Percentiles rank a stretch among this genome's conserved stretches.
phyloP scores from a whole-genome alignment of 2,888 invertebrate genomes.

The Ecliptopera silaceata region DNA sequence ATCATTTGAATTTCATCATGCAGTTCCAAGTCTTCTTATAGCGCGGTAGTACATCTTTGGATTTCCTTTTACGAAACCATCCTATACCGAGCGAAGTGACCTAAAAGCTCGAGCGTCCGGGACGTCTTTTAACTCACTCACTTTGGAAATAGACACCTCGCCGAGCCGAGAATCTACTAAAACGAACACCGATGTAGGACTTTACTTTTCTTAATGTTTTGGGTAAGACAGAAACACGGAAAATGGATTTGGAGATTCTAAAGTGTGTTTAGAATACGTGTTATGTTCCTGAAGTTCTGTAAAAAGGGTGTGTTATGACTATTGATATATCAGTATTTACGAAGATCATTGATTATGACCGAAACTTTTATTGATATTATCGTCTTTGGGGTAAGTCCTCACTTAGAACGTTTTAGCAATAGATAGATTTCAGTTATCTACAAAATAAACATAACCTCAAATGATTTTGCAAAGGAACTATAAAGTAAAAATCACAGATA shows the following conservation, averaged over 20 bases:
- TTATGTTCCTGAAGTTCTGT: not conserved
- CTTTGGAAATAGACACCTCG: slow-evolving; percentile 67
- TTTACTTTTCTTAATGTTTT: slow-evolving; percentile 13
- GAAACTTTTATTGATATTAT: not conserved
- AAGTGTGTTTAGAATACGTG: slow-evolving; percentile 1
- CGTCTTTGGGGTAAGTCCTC: not conserved
- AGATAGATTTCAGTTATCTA: no score
- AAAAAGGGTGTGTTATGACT: no score
- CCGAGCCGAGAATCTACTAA: slow-evolving; percentile 35
- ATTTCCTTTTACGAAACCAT: slow-evolving; percentile 15
- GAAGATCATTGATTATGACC: no score
- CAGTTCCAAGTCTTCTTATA: not conserved
- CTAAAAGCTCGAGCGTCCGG: slow-evolving; percentile 62
- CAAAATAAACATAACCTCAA: no score
- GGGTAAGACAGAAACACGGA: slow-evolving; percentile 5
- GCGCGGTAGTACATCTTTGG: not conserved
- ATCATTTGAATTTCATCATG: not conserved
- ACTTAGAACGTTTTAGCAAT: no score
- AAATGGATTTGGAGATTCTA: slow-evolving; percentile 2
- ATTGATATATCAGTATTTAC: no score
- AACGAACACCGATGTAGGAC: slow-evolving; percentile 40
- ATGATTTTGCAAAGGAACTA: not conserved
- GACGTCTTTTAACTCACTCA: slow-evolving; percentile 62
- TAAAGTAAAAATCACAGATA: not conserved
- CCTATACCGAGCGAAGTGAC: slow-evolving; percentile 54